These are phyloP conservation scores for Mixornis gularis DNA, from an alignment of 2,113 vertebrate species.

Conservation along the genomic window DNA sequence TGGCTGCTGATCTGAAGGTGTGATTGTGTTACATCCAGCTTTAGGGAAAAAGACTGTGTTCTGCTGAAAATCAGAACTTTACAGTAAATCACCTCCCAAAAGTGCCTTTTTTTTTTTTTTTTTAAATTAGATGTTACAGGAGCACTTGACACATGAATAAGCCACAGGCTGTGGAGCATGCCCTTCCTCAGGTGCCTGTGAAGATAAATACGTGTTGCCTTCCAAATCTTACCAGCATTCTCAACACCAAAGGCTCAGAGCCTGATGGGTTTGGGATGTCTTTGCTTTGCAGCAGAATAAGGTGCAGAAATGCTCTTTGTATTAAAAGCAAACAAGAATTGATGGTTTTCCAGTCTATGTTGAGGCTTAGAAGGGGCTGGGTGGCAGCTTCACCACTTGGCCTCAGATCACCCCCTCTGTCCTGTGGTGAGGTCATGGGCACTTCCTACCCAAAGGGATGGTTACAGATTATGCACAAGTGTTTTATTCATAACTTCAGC, in stretches of 20 bases:
- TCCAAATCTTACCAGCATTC: neutral
- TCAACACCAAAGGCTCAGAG: neutral
- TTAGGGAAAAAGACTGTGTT: neutral
- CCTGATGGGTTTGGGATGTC: neutral
- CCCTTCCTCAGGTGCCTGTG: neutral
- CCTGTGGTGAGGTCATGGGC: neutral
- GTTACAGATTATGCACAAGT: accelerated
- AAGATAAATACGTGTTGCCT: neutral
- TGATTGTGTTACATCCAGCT: neutral
- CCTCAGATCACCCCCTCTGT: neutral
- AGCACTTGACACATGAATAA: neutral
- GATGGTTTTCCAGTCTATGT: neutral
- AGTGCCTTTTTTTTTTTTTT: neutral
- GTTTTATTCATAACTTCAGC: neutral
- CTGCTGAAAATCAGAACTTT: neutral
- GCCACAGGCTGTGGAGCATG: neutral
- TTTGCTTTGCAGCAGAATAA: neutral
- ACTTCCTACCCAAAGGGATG: neutral
- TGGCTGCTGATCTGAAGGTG: neutral
- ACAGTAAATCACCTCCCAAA: neutral
- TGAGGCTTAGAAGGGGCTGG: neutral
- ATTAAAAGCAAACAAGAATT: neutral
- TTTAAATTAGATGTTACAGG: neutral
- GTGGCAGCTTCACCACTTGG: neutral
- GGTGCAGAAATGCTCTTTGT: neutral